Conservation (phyloP, 2,797 vertebrate genomes). For the Coendou prehensilis region DNA sequence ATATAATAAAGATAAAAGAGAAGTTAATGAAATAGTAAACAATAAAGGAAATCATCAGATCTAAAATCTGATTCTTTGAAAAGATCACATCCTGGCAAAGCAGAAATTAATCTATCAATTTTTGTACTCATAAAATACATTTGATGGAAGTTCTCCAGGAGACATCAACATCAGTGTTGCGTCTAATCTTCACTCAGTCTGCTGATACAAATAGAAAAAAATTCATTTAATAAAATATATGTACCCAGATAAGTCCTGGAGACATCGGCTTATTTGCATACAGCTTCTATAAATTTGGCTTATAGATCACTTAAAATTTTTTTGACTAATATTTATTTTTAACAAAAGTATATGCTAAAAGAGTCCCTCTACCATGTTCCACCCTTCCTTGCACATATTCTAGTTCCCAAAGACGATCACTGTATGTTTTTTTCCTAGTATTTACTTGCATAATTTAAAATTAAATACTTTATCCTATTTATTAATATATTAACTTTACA, state of each 20-base stretch:
- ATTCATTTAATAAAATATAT: neutral
- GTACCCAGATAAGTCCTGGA: neutral
- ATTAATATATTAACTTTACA: neutral
- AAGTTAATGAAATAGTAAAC: neutral
- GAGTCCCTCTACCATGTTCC: neutral
- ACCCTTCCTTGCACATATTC: neutral
- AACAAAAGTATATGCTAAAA: neutral
- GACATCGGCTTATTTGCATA: neutral
- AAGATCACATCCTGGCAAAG: neutral
- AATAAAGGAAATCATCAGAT: neutral
- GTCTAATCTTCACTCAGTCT: neutral
- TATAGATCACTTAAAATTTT: neutral
- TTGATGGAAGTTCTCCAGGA: neutral
- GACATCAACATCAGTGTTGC: neutral
- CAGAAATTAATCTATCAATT: neutral
- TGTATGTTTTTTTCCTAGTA: neutral
- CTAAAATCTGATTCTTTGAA: conserved; percentile 14
- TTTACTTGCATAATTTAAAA: conserved; percentile 38
- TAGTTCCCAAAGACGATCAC: neutral
- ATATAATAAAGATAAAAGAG: neutral
- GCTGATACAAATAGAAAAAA: neutral
- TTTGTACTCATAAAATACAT: neutral
- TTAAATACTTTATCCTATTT: neutral
- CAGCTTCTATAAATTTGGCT: neutral
- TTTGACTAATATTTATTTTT: conserved; percentile 29